Conservation (phyloP, 1,140 invertebrate species). For the Ridgeia piscesae region DNA sequence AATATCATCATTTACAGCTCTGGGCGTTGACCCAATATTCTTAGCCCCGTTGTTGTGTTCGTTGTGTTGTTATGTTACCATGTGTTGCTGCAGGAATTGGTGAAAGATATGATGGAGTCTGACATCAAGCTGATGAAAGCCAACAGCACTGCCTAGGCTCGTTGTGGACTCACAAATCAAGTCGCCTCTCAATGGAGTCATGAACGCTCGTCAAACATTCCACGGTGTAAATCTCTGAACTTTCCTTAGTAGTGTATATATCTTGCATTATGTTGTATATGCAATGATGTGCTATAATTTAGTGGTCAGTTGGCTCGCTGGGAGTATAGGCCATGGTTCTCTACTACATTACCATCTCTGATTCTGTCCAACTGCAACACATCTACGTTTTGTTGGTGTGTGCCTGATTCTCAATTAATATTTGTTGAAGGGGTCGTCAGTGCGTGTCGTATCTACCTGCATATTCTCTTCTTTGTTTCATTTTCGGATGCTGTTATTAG, state of each 20-base stretch:
- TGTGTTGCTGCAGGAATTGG: slow-evolving; percentile 68
- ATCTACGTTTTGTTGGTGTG: no score
- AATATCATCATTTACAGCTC: no score
- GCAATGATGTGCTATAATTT: no score
- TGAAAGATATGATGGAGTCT: slow-evolving; percentile 92
- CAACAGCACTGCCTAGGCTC: slow-evolving; percentile 67
- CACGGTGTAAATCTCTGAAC: neutral
- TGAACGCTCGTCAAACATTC: neutral
- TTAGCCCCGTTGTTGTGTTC: no score
- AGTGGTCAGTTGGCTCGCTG: no score
- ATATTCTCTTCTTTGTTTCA: no score
- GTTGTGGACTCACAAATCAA: neutral
- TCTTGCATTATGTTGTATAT: neutral
- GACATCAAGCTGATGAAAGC: slow-evolving; percentile 90
- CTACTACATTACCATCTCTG: no score
- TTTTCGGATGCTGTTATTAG: neutral
- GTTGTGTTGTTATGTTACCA: no score
- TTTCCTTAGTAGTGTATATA: neutral
- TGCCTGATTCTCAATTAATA: neutral
- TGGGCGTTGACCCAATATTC: no score
- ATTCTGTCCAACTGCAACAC: no score
- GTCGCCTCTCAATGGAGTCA: neutral
- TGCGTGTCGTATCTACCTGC: no score
- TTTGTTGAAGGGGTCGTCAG: neutral
- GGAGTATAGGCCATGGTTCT: no score